Conservation (phyloP, 2,888 invertebrate species). For the Noctua pronuba region DNA sequence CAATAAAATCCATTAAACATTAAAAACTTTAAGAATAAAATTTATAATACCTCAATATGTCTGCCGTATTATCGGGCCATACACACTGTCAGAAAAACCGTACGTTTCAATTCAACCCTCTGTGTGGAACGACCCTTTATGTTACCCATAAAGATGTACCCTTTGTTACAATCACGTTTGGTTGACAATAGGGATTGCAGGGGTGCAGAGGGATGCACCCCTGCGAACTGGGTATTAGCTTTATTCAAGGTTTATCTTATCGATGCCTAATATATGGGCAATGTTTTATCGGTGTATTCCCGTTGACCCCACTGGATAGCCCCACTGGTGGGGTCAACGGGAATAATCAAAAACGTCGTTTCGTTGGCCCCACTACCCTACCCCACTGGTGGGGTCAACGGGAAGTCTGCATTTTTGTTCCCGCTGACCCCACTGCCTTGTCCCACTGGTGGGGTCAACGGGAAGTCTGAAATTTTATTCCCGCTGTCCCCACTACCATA, state of each 20-base stretch:
- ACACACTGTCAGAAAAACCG: conserved; percentile 74
- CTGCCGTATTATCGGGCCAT: conserved; percentile 75
- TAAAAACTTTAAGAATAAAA: conserved; percentile 27
- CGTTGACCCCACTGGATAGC: too few relatives aligned
- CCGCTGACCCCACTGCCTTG: too few relatives aligned
- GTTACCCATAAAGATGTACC: conserved; percentile 79
- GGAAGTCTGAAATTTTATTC: too few relatives aligned
- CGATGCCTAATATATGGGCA: conserved; percentile 61
- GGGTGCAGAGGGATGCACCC: conserved; percentile 64
- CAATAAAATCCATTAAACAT: conserved; percentile 17
- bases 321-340: too few relatives aligned
- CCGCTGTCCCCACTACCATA: too few relatives aligned
- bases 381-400: too few relatives aligned
- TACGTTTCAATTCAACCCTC: conserved; percentile 81
- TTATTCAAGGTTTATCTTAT: conserved; percentile 69
- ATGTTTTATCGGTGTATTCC: conserved; percentile 57
- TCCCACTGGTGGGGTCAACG: too few relatives aligned
- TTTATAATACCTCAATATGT: conserved; percentile 53
- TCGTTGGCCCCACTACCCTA: too few relatives aligned
- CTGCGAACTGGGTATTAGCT: conserved; percentile 72
- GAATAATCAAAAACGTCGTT: too few relatives aligned
- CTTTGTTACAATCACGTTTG: conserved; percentile 85
- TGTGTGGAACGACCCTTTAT: conserved; percentile 74
- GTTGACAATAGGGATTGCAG: conserved; percentile 74
- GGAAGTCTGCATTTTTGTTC: too few relatives aligned